Evolutionary conservation across 2,113 vertebrate species (phyloP), one percentile per base, ranked within the genome.

Genomic region (Paradoxurus hermaphroditus): DNA sequence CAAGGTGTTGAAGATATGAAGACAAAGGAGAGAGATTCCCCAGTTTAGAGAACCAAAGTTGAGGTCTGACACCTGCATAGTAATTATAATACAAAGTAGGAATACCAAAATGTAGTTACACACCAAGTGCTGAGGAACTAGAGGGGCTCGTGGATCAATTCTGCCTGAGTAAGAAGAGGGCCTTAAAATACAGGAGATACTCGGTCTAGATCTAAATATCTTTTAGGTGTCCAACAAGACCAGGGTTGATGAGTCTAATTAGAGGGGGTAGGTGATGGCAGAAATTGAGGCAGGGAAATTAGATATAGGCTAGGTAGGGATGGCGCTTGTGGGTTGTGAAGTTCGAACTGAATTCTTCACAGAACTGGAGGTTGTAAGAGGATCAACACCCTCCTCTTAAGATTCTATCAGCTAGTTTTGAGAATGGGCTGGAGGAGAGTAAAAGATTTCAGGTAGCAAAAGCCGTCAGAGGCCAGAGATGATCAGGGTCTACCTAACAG

Each of bases 1-100:
- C 9, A 75, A 90, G 23, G 3, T 87, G 16, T 94, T 94, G 39
- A 97, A 25, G 9, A n/a, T 87, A 27, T 77, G 4, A 90, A 86
- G 49, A 84, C 79, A 89, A 83, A 49, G 89, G 46, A 89, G 44
- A 82, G 25, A 59, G 44, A 85, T 70, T 68, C 36, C 39, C 27
- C 81, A 34, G 81, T 11, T 68, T 65, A 86, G 10, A 84, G 65
- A 18, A 4, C 10, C 49, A 90, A 11, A 41, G 14, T 79, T 91
- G 46, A n/a, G 23, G 15, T 39, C 29, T 70, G n/a, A 59, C 46
- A n/a, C 16, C n/a, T 31, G 16, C 12, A 5, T 70, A 27, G 62
- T 93, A 87, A 59, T 59, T 63, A 63, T 11, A 78, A 34, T 44
- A 53, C 14, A 51, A 23, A 59, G 1, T 31, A 70, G 39, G 31